These are phyloP conservation scores for Drosophila pseudotalamancana DNA, from an alignment of 2,888 invertebrate species.

Conservation along the genomic window DNA sequence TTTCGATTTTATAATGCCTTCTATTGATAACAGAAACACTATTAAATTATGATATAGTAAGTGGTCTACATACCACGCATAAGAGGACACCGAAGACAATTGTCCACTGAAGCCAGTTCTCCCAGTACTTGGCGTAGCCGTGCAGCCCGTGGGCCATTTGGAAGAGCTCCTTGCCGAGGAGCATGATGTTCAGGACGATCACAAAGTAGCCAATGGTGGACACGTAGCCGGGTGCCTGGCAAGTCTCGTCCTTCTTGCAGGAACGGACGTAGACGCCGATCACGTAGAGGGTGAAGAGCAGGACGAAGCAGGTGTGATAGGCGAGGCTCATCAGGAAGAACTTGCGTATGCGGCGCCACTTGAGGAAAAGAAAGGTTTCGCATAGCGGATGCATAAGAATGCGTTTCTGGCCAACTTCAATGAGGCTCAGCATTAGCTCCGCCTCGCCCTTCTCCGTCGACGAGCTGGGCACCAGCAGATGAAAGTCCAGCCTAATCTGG, in stretches of 20 bases:
- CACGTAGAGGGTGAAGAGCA: constrained; percentile 90
- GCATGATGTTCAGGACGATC: constrained; percentile 87
- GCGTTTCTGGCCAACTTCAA: constrained; percentile 92
- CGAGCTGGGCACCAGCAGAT: constrained; percentile 86
- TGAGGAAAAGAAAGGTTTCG: constrained; percentile 92
- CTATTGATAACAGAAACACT: no score
- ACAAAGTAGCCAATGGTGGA: constrained; percentile 86
- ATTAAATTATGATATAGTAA: no score
- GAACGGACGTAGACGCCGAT: constrained; percentile 85
- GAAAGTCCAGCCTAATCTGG: constrained; percentile 89
- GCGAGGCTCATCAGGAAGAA: constrained; percentile 92
- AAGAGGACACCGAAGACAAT: constrained; percentile 90
- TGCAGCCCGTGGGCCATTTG: constrained; percentile 89
- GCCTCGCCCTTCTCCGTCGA: constrained; percentile 88
- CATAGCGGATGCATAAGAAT: constrained; percentile 93
- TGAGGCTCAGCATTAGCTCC: constrained; percentile 88
- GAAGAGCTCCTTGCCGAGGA: constrained; percentile 89
- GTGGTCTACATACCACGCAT: constrained; percentile 87
- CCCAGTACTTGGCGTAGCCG: constrained; percentile 91
- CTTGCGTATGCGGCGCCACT: constrained; percentile 92
- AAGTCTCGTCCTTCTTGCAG: constrained; percentile 73
- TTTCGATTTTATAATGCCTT: no score
- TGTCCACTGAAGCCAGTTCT: constrained; percentile 93
- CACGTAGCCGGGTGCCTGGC: constrained; percentile 78
- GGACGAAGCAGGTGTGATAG: constrained; percentile 91